phyloP scores from a whole-genome alignment of 2,888 invertebrate species.

The Gnatocerus cornutus region DNA sequence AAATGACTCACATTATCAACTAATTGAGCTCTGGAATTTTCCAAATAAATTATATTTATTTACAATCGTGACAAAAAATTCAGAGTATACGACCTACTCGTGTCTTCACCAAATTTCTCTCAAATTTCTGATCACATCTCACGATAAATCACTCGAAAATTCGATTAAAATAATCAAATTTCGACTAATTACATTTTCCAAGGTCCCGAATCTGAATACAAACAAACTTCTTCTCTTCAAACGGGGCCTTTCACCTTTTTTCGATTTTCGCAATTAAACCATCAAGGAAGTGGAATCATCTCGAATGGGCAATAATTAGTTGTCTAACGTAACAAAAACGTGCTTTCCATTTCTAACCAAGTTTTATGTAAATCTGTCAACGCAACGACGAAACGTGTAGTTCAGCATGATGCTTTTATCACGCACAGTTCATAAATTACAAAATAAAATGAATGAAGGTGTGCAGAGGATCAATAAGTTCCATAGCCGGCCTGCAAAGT shows the following conservation, averaged over 20 bases:
- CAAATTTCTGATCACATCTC: background rate
- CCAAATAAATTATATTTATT: no score
- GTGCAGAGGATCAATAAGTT: conserved; percentile 21
- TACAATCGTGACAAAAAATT: no score
- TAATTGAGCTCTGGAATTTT: no score
- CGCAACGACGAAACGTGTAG: conserved; percentile 15
- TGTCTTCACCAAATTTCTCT: no score
- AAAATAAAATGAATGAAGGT: conserved; percentile 18
- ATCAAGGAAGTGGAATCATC: conserved; percentile 9
- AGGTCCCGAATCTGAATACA: background rate
- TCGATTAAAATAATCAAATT: background rate
- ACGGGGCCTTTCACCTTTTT: conserved; percentile 13
- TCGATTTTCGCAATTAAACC: conserved; percentile 3
- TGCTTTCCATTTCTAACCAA: conserved; percentile 17
- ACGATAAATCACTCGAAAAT: background rate
- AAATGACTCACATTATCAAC: no score
- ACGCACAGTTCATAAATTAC: conserved; percentile 18
- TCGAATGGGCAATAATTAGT: conserved; percentile 16
- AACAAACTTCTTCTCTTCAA: background rate
- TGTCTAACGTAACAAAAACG: conserved; percentile 7
- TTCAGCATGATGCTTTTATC: conserved; percentile 10
- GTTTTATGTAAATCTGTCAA: conserved; percentile 22
- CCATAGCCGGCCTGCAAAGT: conserved; percentile 3
- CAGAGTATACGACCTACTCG: no score
- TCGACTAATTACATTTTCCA: background rate